Base-by-base conservation (phyloP, 2,888 invertebrate genomes). In the Orthonychiurus folsomi region DNA sequence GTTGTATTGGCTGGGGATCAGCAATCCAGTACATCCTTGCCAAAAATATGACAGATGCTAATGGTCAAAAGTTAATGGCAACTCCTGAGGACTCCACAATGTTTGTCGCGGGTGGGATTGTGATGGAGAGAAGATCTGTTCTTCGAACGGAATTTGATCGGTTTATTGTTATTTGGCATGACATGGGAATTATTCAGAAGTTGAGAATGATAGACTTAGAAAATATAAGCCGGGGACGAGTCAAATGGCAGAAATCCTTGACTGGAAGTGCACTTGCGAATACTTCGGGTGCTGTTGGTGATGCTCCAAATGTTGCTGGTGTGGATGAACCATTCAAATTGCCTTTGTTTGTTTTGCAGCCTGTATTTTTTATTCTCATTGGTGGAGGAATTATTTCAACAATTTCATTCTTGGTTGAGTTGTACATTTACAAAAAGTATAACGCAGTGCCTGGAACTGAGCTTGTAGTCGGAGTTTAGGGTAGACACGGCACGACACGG, bases 1-100 rank as follows among this genome's bases (percentile, higher is more conserved):
- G 55, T 37, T 61, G 61, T 47, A 61, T 61, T 28, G 55, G 56
- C 61, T 61, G 56, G 37, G 61, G 56, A 9, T 26, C 26, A n/a
- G 25, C 26, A 24, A 25, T 23, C 5, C 18, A 21, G n/a, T 61
- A 56, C 27, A 37, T 26, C n/a, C 56, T 61, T n/a, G 20, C 25
- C 24, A 56, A 55, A 24, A 56, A 61, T 24, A 21, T 61, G 5
- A 56, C 56, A n/a, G 61, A 61, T 20, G 23, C 3, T 5, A 18
- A 28, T 15, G 61, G 61, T 2, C 12, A 56, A 28, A 28, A 18
- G 21, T 21, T 56, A 3, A 56, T 21, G 55, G 23, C 15, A 3
- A 23, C 47, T 3, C 26, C 61, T 2, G 25, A 55, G 15, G 61
- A 20, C 3, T 24, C 56, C 12, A 37, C 53, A 21, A 56, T 61